These are phyloP conservation scores for Nesidiocoris tenuis DNA, from an alignment of 2,888 invertebrate species.

Conservation along the genomic window DNA sequence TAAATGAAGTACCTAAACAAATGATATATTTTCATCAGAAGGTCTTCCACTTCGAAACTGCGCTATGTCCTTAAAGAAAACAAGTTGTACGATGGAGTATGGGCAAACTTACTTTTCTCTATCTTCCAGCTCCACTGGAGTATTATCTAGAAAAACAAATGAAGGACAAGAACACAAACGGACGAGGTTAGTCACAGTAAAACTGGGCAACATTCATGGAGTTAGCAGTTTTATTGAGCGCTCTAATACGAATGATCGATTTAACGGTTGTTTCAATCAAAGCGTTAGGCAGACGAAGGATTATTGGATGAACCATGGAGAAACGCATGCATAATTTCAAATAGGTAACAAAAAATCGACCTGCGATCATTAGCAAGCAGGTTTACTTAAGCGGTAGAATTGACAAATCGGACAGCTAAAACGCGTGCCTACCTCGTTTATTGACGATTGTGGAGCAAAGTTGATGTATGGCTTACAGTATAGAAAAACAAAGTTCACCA, in stretches of 20 bases:
- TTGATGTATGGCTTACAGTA: no score
- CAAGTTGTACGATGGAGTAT: background rate
- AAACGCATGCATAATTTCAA: background rate
- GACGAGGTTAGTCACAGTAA: constrained; percentile 18
- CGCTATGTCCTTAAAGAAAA: background rate
- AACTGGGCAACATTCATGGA: background rate
- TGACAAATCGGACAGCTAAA: background rate
- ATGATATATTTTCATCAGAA: no score
- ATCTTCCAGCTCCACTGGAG: constrained; percentile 77
- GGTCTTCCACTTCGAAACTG: background rate
- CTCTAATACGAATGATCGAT: background rate
- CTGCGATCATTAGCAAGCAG: background rate
- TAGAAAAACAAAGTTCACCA: no score
- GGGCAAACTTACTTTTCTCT: constrained; percentile 75
- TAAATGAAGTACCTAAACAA: no score
- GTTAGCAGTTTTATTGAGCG: background rate
- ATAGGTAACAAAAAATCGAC: background rate
- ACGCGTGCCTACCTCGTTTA: background rate
- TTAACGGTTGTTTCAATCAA: background rate
- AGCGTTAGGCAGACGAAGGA: background rate
- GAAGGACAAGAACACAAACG: constrained; percentile 47
- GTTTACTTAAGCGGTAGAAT: background rate
- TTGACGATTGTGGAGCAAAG: background rate
- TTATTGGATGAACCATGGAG: background rate
- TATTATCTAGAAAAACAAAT: constrained; percentile 63